These are phyloP conservation scores for Diplodus puntazzo DNA, from an alignment of 2,797 vertebrate genomes.

Conservation along the genomic window DNA sequence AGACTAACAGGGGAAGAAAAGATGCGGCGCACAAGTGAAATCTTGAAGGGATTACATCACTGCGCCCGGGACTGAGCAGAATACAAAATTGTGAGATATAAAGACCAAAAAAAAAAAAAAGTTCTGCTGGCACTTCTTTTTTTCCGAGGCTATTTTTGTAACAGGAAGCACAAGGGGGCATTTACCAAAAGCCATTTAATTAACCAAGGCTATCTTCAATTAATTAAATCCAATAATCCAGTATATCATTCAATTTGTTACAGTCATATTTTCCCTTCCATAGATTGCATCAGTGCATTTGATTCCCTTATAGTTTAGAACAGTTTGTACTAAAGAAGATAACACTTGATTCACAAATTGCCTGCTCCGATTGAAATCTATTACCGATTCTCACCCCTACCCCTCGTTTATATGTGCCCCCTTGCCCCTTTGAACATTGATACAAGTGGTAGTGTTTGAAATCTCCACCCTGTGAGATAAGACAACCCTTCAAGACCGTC, in stretches of 20 bases:
- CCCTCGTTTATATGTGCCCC: no score
- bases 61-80: constrained; percentile 27
- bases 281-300: not conserved
- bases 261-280: not conserved
- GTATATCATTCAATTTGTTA: constrained; percentile 12
- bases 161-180: constrained; percentile 12
- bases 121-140: not conserved
- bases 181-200: constrained; percentile 51
- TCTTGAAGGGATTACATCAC: constrained; percentile 50
- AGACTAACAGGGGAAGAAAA: constrained; percentile 44
- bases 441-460: no score
- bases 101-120: not conserved
- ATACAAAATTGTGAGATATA: constrained; percentile 8
- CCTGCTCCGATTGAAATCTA: not conserved
- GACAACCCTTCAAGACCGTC: no score
- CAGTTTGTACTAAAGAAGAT: not conserved
- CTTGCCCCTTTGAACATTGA: no score
- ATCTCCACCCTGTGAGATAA: no score
- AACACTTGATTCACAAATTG: not conserved
- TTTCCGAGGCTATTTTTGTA: constrained; percentile 20
- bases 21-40: constrained; percentile 20
- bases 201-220: constrained; percentile 39
- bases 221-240: constrained; percentile 38
- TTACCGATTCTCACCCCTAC: no score
- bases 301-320: not conserved